Conservation (phyloP, 1,140 invertebrate species). For the Tetramorium simillimum region DNA sequence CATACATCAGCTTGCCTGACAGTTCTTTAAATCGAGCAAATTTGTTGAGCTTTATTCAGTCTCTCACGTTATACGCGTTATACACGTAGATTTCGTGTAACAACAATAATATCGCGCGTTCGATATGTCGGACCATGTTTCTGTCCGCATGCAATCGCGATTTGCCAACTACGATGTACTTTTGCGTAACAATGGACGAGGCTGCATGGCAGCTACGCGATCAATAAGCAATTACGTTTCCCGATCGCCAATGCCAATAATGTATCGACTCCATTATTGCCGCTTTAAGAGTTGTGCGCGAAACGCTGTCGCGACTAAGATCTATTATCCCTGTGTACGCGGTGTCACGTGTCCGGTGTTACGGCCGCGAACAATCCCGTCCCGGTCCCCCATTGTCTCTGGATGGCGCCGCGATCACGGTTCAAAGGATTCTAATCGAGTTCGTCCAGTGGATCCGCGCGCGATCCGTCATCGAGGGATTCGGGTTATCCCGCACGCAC, state of each 20-base stretch:
- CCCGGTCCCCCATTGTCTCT: constrained; percentile 6
- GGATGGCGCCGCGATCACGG: constrained; percentile 62
- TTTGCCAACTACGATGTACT: constrained; percentile 3
- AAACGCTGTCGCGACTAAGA: constrained; percentile 48
- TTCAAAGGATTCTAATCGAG: constrained; percentile 77
- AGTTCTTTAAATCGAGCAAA: background rate
- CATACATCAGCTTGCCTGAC: background rate
- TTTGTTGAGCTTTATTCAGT: background rate
- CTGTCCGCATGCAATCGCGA: constrained; percentile 5
- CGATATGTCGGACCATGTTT: background rate
- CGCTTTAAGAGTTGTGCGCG: constrained; percentile 36
- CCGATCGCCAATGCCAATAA: constrained; percentile 30
- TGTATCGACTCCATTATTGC: constrained; percentile 28
- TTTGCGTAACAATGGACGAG: constrained; percentile 42
- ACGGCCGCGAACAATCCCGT: constrained; percentile 40
- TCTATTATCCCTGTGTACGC: constrained; percentile 54
- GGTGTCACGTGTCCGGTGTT: constrained; percentile 37
- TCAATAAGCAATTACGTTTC: constrained; percentile 54
- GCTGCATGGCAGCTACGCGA: background rate
- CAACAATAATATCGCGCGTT: background rate
- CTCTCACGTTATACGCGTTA: background rate
- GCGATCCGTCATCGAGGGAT: constrained; percentile 76
- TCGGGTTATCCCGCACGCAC: constrained; percentile 74
- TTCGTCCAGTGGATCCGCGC: constrained; percentile 71
- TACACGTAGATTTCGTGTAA: background rate